phyloP scores from a whole-genome alignment of 2,888 invertebrate genomes.

The Callosobruchus maculatus region DNA sequence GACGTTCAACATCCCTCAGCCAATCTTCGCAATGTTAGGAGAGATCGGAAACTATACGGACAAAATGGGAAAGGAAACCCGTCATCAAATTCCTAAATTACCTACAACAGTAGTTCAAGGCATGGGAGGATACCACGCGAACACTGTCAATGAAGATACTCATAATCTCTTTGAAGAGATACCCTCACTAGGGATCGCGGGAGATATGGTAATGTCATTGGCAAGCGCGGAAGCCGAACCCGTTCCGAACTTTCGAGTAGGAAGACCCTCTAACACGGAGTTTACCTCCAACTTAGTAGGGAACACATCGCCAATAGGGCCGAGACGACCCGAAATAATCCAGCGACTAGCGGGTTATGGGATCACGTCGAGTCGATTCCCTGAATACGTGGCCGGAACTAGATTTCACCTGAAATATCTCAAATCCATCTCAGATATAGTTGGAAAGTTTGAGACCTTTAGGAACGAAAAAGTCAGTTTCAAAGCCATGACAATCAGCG shows the following conservation, averaged over 20 bases:
- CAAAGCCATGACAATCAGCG: slow-evolving; percentile 17
- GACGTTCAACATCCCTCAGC: slow-evolving; percentile 32
- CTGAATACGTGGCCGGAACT: slow-evolving; percentile 25
- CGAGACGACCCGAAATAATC: too few relatives aligned
- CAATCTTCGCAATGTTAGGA: slow-evolving; percentile 23
- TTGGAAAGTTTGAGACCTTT: slow-evolving; percentile 5
- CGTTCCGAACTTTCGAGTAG: slow-evolving; percentile 29
- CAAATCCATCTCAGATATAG: not conserved
- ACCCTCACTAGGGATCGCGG: slow-evolving; percentile 35
- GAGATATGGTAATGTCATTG: slow-evolving; percentile 38
- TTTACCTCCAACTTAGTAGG: slow-evolving; percentile 26
- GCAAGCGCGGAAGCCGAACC: slow-evolving; percentile 29
- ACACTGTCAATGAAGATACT: slow-evolving; percentile 22
- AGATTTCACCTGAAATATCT: slow-evolving; percentile 13
- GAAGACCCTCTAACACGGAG: slow-evolving; percentile 3
- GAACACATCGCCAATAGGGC: slow-evolving; percentile 23
- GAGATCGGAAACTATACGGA: slow-evolving; percentile 30
- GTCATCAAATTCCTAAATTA: slow-evolving; percentile 21
- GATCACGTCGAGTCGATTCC: too few relatives aligned
- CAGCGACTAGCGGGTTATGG: too few relatives aligned
- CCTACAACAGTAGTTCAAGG: slow-evolving; percentile 26
- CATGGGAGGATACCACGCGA: slow-evolving; percentile 35
- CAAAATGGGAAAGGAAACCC: slow-evolving; percentile 33
- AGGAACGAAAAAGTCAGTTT: slow-evolving; percentile 25
- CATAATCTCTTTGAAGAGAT: slow-evolving; percentile 36